Evolutionary conservation across 2,888 invertebrate species (phyloP), one percentile per base, ranked within the genome.

Genomic region (Vesta saturnalis): DNA sequence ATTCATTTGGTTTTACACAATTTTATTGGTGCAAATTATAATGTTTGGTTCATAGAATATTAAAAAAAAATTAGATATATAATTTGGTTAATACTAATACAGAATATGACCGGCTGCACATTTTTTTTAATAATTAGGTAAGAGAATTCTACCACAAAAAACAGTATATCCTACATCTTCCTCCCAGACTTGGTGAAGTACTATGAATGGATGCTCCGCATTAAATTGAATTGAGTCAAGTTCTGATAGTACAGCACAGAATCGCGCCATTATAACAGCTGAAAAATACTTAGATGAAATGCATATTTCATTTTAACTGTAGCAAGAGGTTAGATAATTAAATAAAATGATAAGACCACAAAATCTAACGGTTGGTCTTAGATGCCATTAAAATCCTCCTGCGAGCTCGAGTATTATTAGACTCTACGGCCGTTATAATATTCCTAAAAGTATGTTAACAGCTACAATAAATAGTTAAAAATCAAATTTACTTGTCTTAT

Each of bases 151-250:
- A 60, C 65, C 65, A 47, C 15, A 16, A 23, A 65, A 65, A 4
- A 65, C 18, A 47, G 43, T 12, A 30, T 14, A 12, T 0, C 0
- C 18, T n/a, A 8, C 14, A 18, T 60, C 16, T 18, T 46, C 23
- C 2, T 30, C 2, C 15, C 2, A 6, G 12, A 2, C 19, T 23
- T 43, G 55, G 15, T 72, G 23, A 47, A 71, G 30, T 35, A 72
- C 49, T n/a, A 70, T 43, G 56, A 74, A 74, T 1, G 72, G 71
- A 64, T 72, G 72, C 49, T 75, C 68, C 1, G 69, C 73, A 30
- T 56, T 59, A 64, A 75, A 71, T 62, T 60, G 54, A 47, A 61
- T 22, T 19, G n/a, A 2, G n/a, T 6, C 2, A n/a, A 39, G 8
- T 30, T 30, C 30, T 39, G 12, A 8, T n/a, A n/a, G n/a, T n/a